These are phyloP conservation scores for Boloria selene DNA, from an alignment of 2,888 invertebrate genomes.

Conservation along the genomic window DNA sequence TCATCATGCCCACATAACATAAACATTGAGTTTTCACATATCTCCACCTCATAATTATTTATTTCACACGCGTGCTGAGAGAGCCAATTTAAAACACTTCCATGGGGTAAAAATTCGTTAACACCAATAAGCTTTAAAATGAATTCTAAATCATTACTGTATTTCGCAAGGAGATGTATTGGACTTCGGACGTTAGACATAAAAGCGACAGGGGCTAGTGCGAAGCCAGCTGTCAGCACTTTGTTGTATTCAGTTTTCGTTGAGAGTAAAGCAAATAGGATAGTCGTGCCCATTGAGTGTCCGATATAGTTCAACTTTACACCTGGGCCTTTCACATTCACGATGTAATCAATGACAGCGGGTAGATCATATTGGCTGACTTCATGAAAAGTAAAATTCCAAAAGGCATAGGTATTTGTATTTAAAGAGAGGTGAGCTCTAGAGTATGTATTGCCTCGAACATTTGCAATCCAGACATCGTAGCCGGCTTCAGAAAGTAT, in stretches of 20 bases:
- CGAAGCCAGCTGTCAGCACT: slow-evolving; percentile 85
- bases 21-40: slow-evolving; percentile 89
- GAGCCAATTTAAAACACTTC: slow-evolving; percentile 82
- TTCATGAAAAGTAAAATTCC: slow-evolving; percentile 93
- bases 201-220: slow-evolving; percentile 87
- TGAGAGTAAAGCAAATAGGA: slow-evolving; percentile 87
- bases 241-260: slow-evolving; percentile 86
- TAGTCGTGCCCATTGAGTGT: slow-evolving; percentile 95
- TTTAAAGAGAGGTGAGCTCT: slow-evolving; percentile 82
- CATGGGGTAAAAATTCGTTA: slow-evolving; percentile 88
- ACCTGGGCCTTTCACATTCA: slow-evolving; percentile 67
- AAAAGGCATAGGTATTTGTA: slow-evolving; percentile 83
- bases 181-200: slow-evolving; percentile 86
- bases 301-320: slow-evolving; percentile 88
- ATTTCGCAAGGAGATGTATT: slow-evolving; percentile 85
- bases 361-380: slow-evolving; percentile 94
- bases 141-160: slow-evolving; percentile 82
- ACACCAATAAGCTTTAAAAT: slow-evolving; percentile 85
- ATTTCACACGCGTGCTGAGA: slow-evolving; percentile 84
- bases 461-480: slow-evolving; percentile 93
- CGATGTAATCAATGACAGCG: slow-evolving; percentile 88
- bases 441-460: slow-evolving; percentile 90
- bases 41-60: slow-evolving; percentile 78
- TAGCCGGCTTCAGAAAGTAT: slow-evolving; percentile 86
- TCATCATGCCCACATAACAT: slow-evolving; percentile 87